Conservation (phyloP, 2,888 invertebrate genomes). For the Gonocerus acuteangulatus region DNA sequence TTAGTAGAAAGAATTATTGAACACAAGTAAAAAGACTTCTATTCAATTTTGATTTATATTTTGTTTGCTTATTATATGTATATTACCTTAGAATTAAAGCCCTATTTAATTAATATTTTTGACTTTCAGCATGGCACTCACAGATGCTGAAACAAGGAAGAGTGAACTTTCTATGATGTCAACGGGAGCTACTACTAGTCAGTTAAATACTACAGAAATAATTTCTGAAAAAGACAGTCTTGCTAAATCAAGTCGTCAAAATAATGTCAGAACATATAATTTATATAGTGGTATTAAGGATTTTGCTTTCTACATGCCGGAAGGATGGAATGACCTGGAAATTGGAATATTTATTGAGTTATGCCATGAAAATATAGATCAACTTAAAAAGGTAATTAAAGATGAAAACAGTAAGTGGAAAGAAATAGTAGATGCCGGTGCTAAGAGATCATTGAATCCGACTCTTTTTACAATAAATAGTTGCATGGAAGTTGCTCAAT, state of each 20-base stretch:
- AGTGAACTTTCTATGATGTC: conserved; percentile 16
- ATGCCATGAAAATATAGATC: conserved; percentile 24
- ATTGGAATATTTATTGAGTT: conserved; percentile 26
- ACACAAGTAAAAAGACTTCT: too few relatives aligned
- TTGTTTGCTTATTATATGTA: too few relatives aligned
- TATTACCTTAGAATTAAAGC: too few relatives aligned
- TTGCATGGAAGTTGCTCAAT: not conserved
- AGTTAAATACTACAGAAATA: not conserved
- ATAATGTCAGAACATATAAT: conserved; percentile 2
- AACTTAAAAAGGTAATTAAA: not conserved
- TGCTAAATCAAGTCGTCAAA: not conserved
- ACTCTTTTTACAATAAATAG: conserved; percentile 29
- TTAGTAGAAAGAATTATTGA: too few relatives aligned
- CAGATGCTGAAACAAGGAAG: conserved; percentile 14
- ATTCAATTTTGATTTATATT: too few relatives aligned
- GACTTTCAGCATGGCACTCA: not conserved
- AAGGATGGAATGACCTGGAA: conserved; percentile 28
- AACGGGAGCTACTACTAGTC: conserved; percentile 12
- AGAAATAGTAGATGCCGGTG: conserved; percentile 25
- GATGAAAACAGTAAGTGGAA: conserved; percentile 29
- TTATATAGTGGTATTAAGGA: conserved; percentile 29
- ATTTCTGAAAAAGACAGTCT: not conserved
- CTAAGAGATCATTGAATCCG: conserved; percentile 14
- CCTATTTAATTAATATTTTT: too few relatives aligned
- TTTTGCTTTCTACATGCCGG: conserved; percentile 29